Evolutionary conservation across 1,140 invertebrate species (phyloP), one percentile per base, ranked within the genome.

Genomic region (Monochamus saltuarius): DNA sequence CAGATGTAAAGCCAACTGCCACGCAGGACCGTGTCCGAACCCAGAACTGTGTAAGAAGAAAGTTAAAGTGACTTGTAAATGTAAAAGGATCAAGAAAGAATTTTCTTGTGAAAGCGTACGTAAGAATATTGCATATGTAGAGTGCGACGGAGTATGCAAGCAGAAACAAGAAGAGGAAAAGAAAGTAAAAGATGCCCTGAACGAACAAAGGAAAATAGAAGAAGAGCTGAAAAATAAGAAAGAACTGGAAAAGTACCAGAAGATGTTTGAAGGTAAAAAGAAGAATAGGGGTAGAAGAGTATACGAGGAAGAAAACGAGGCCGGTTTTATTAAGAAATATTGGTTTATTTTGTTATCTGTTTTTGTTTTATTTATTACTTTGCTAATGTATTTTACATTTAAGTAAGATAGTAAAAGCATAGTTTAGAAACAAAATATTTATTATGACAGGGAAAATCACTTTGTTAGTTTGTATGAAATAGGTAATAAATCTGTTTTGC

Each of bases 11-110:
- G 79, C 82, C 19, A 80, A 81, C 16, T 97, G 93, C 70, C 94
- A 97, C 77, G 75, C 85, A 17, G 91, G 90, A 11, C 58, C 73
- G 0, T 96, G 94, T 76, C 81, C 84, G 0, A 80, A 81, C 50
- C 77, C 83, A 29, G 83, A 88, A 56, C 64, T 78, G 0, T 97
- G 94, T 73, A 84, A 83, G 37, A 91, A 91, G 62, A 93, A 90
- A 73, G 85, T 94, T 0, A 89, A 89, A 72, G 71, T 94, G 0
- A 81, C 82, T 42, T 97, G 94, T 69, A 77, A 80, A 43, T 97
- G 94, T 64, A 86, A 87, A 57, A 83, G 90, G 58, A 80, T 89
- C 3, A 93, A 89, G 71, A 88, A 85, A 71, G 90, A 94, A 55
- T 81, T 89, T 53, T 75, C 84, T 0, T 97, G 94, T 71, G 83